Evolutionary conservation across 2,888 invertebrate species (phyloP), one percentile per base, ranked within the genome.

Genomic region (Philaethria dido): DNA sequence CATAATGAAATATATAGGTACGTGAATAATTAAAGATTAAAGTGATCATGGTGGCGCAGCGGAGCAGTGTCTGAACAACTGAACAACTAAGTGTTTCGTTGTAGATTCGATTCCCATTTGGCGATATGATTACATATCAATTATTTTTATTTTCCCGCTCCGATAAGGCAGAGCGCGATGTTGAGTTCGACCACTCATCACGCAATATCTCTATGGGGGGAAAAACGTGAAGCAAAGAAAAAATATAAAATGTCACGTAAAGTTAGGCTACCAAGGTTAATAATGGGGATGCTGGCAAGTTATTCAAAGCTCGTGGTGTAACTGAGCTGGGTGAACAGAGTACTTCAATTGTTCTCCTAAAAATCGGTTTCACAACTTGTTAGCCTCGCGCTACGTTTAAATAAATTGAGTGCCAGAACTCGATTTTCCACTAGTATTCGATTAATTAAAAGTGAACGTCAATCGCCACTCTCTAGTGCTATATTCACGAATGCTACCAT

Each of bases 361-460:
- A 73, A 72, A 73, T 70, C 69, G 72, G 73, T 75, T 72, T 70
- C 52, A 55, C 63, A 70, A 70, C 65, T 73, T 70, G 72, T 71
- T 71, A 72, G 64, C 50, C 66, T 69, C 62, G 66, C 65, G 61
- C 59, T 47, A 63, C 54, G 62, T 60, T 61, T 63, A 62, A 70
- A 70, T 62, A 69, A 64, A 62, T 62, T 66, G 64, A 68, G 66
- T 64, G 44, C 64, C 29, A 39, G 39, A 69, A 70, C 64, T 68
- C 69, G 52, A 68, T 70, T 69, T 68, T 66, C 62, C 62, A 45
- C 64, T 54, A 64, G 60, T 67, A 70, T 66, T 68, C 69, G 67
- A 68, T 73, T 70, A 66, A 73, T 72, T 72, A 66, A 72, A 70
- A 69, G 69, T 60, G 68, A 65, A 68, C 68, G 65, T 64, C 60